phyloP scores from a whole-genome alignment of 2,797 vertebrate genomes.

The Danio albolineatus region DNA sequence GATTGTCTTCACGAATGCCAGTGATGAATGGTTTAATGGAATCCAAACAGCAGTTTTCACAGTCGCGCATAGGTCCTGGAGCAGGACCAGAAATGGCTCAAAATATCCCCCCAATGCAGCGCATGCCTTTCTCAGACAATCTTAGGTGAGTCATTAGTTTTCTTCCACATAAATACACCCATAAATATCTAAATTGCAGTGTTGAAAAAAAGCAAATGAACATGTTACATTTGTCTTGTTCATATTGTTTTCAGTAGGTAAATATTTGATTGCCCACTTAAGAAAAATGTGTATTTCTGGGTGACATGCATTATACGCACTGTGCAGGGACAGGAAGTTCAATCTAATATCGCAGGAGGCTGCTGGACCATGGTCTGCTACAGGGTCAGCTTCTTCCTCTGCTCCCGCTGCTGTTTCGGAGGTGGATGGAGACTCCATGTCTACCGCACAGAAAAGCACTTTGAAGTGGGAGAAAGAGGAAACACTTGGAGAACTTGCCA shows the following conservation, averaged over 20 bases:
- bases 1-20: constrained; percentile 91
- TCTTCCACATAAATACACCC: background rate
- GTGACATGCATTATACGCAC: background rate
- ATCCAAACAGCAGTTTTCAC: constrained; percentile 85
- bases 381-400: constrained; percentile 71
- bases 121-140: constrained; percentile 87
- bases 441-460: constrained; percentile 90
- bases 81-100: constrained; percentile 82
- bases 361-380: constrained; percentile 82
- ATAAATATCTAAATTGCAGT: background rate
- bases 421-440: constrained; percentile 86
- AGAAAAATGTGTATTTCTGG: background rate
- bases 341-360: constrained; percentile 87
- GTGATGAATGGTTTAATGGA: constrained; percentile 95
- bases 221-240: background rate
- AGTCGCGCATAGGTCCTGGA: constrained; percentile 81
- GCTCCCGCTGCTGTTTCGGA: constrained; percentile 73
- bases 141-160: constrained; percentile 79
- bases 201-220: background rate
- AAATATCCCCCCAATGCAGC: constrained; percentile 87
- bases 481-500: constrained; percentile 92
- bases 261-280: background rate
- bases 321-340: constrained; percentile 90
- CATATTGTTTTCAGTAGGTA: background rate
- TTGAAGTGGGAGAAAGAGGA: constrained; percentile 99